These are phyloP conservation scores for Anthophora plumipes DNA, from an alignment of 2,888 invertebrate genomes.

Conservation along the genomic window DNA sequence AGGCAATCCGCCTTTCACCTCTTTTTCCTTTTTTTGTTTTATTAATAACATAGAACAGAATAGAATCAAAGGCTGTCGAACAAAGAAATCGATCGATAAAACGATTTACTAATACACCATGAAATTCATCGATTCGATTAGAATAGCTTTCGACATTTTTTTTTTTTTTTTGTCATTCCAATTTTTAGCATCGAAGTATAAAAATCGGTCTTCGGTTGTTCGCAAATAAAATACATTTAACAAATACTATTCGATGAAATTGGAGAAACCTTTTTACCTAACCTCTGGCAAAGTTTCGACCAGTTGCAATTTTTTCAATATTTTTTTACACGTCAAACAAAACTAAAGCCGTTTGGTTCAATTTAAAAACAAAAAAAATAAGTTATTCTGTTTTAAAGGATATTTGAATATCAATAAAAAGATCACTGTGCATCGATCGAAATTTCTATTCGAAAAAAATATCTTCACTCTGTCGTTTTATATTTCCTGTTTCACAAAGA, in stretches of 20 bases:
- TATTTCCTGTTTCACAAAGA: too few relatives aligned
- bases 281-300: too few relatives aligned
- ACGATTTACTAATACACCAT: neutral
- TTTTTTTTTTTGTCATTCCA: neutral
- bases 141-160: neutral
- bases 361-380: too few relatives aligned
- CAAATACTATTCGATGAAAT: neutral
- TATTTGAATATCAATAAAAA: too few relatives aligned
- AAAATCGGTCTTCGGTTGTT: neutral
- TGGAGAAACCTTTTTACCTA: too few relatives aligned
- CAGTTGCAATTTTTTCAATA: too few relatives aligned
- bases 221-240: neutral
- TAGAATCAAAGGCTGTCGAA: neutral
- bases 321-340: too few relatives aligned
- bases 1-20: neutral
- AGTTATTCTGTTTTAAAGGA: too few relatives aligned
- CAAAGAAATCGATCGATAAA: neutral
- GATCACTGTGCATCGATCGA: too few relatives aligned
- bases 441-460: too few relatives aligned
- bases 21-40: neutral
- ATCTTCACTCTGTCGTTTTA: too few relatives aligned
- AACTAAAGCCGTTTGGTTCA: too few relatives aligned
- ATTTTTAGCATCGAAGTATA: neutral
- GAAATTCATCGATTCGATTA: neutral
- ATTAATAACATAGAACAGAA: neutral